Percentiles rank a stretch among this genome's conserved stretches.
These are phyloP conservation scores for Megalops cyprinoides DNA, from an alignment of 2,797 vertebrate genomes.

Conservation along the genomic window DNA sequence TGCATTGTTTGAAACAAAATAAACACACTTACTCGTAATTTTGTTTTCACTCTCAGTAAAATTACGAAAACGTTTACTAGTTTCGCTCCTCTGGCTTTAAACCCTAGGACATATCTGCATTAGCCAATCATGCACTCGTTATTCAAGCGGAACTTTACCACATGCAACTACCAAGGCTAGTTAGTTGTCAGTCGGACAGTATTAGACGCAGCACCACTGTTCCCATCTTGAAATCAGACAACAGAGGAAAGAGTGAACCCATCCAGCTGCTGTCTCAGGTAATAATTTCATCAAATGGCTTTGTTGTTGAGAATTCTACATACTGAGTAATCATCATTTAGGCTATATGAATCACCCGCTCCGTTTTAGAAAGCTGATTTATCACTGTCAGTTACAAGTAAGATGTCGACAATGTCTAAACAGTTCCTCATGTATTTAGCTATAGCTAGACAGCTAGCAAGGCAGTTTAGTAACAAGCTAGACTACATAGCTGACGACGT, in stretches of 20 bases:
- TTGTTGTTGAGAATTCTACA: slow-evolving; percentile 39
- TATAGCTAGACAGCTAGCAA: too few species aligned
- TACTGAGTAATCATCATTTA: slow-evolving; percentile 19
- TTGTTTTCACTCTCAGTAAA: too few species aligned
- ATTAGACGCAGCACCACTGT: slow-evolving; percentile 64
- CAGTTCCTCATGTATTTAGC: slow-evolving; percentile 39
- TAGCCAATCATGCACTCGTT: too few species aligned
- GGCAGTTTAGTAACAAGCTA: not conserved
- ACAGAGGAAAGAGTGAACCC: slow-evolving; percentile 61
- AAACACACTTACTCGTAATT: too few species aligned
- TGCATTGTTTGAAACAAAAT: too few species aligned
- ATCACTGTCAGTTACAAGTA: slow-evolving; percentile 33
- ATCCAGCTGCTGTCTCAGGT: slow-evolving; percentile 84
- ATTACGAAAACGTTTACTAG: too few species aligned
- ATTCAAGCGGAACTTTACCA: slow-evolving; percentile 53
- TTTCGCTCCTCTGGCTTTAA: too few species aligned
- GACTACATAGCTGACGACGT: not conserved
- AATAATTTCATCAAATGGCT: slow-evolving; percentile 53
- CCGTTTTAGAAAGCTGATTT: slow-evolving; percentile 6
- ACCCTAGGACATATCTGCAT: too few species aligned
- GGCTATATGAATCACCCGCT: slow-evolving; percentile 20
- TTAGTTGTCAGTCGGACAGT: slow-evolving; percentile 53
- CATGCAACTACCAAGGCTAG: too few species aligned
- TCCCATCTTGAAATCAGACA: slow-evolving; percentile 79
- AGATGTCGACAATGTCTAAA: slow-evolving; percentile 44